phyloP scores from a whole-genome alignment of 2,113 vertebrate species.

The Paratilapia polleni region DNA sequence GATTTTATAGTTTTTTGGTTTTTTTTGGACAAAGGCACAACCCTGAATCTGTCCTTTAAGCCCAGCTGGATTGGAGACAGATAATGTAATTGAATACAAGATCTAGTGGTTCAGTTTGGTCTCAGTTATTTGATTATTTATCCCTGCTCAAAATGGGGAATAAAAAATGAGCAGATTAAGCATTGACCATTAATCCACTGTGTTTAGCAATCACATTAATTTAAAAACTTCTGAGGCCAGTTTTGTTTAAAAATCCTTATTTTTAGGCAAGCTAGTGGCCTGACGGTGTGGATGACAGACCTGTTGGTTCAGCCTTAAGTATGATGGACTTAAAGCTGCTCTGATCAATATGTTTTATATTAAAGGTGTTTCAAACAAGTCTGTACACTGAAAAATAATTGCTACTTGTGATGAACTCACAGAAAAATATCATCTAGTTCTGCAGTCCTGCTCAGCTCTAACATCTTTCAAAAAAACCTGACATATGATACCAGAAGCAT shows the following conservation, averaged over 20 bases:
- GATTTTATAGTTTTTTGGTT: neutral
- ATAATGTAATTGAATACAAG: constrained; percentile 62
- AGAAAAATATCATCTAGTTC: neutral
- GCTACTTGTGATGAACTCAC: too few relatives aligned
- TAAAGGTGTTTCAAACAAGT: neutral
- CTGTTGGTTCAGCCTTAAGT: neutral
- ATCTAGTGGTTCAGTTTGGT: constrained; percentile 30
- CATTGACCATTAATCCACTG: constrained; percentile 47
- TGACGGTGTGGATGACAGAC: neutral
- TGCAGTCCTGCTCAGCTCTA: neutral
- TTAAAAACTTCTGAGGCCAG: neutral
- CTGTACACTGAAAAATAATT: neutral
- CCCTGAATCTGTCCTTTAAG: constrained; percentile 35
- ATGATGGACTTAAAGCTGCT: neutral
- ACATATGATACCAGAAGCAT: neutral
- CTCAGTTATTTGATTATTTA: constrained; percentile 44
- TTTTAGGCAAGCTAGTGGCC: neutral
- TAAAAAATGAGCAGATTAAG: constrained; percentile 57
- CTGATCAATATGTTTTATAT: neutral
- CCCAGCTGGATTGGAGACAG: constrained; percentile 21
- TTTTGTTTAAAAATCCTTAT: constrained; percentile 8
- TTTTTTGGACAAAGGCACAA: neutral
- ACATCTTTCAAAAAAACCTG: neutral
- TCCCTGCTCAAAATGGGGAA: constrained; percentile 18
- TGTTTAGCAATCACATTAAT: constrained; percentile 49